Percentiles rank a stretch among this genome's conserved stretches.
These are phyloP conservation scores for Oreonectes daqikongensis DNA, from an alignment of 2,797 vertebrate genomes.

Conservation along the genomic window DNA sequence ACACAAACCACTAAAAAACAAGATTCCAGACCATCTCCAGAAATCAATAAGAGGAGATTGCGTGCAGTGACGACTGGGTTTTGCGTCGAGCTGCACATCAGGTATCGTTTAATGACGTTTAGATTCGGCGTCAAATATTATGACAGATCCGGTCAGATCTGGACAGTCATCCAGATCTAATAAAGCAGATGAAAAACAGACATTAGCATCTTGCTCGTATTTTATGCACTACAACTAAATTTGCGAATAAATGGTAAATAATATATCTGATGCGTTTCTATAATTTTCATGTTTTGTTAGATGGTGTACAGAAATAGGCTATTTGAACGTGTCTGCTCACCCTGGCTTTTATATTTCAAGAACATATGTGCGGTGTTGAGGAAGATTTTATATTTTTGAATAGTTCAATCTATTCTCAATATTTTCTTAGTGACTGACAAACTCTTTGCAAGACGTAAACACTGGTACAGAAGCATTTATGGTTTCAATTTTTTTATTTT, in stretches of 20 bases:
- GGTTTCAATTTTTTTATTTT: too few relatives aligned
- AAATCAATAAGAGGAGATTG: conserved; percentile 70
- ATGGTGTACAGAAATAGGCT: neutral
- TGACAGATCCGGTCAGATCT: neutral
- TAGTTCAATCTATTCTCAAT: too few relatives aligned
- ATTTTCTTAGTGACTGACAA: too few relatives aligned
- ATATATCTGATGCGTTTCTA: neutral
- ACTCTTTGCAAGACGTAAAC: too few relatives aligned
- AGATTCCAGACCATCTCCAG: conserved; percentile 64
- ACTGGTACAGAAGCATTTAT: too few relatives aligned
- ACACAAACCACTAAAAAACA: conserved; percentile 63
- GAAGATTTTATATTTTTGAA: neutral
- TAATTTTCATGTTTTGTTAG: neutral
- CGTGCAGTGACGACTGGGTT: conserved; percentile 58
- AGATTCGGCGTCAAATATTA: conserved; percentile 27
- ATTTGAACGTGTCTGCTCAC: neutral
- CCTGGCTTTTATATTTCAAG: neutral
- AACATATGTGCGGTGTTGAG: neutral
- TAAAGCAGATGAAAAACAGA: neutral
- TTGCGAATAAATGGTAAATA: neutral
- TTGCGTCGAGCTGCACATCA: conserved; percentile 58
- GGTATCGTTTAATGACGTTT: conserved; percentile 40
- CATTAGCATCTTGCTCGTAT: neutral
- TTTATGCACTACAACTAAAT: neutral
- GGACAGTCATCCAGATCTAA: neutral